phyloP scores from a whole-genome alignment of 2,888 invertebrate species.

The Dione juno region DNA sequence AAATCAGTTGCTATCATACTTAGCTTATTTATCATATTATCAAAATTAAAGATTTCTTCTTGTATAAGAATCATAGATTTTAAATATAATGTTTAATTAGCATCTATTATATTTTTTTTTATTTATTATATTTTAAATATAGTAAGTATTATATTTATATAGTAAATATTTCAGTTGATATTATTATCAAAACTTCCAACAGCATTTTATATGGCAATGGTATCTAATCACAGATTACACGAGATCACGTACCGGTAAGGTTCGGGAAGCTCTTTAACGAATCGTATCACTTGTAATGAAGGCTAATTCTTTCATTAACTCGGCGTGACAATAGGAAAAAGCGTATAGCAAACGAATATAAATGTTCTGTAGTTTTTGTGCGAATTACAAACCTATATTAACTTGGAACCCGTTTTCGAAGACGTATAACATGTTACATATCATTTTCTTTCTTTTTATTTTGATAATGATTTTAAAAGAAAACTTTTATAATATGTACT shows the following conservation, averaged over 20 bases:
- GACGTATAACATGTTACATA: neutral
- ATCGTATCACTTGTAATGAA: conserved; percentile 82
- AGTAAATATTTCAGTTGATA: conserved; percentile 11
- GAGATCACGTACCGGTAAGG: conserved; percentile 68
- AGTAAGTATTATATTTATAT: neutral
- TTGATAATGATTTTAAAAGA: neutral
- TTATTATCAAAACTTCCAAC: conserved; percentile 12
- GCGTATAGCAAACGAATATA: conserved; percentile 73
- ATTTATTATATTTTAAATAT: neutral
- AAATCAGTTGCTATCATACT: too few relatives aligned
- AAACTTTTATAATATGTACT: too few relatives aligned
- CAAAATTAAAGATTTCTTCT: too few relatives aligned
- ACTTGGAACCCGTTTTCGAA: neutral
- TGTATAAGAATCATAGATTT: too few relatives aligned
- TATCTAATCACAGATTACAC: conserved; percentile 73
- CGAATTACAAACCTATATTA: conserved; percentile 29
- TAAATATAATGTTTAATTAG: too few relatives aligned
- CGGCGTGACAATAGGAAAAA: conserved; percentile 79
- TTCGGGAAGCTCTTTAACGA: conserved; percentile 82
- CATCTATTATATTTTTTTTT: neutral
- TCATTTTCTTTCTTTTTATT: neutral
- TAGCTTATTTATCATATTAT: too few relatives aligned
- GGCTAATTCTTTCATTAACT: conserved; percentile 84
- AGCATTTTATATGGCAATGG: conserved; percentile 49
- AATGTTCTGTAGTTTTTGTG: conserved; percentile 53